Evolutionary conservation across 1,140 invertebrate species (phyloP), one percentile per base, ranked within the genome.

Genomic region (Solen grandis): DNA sequence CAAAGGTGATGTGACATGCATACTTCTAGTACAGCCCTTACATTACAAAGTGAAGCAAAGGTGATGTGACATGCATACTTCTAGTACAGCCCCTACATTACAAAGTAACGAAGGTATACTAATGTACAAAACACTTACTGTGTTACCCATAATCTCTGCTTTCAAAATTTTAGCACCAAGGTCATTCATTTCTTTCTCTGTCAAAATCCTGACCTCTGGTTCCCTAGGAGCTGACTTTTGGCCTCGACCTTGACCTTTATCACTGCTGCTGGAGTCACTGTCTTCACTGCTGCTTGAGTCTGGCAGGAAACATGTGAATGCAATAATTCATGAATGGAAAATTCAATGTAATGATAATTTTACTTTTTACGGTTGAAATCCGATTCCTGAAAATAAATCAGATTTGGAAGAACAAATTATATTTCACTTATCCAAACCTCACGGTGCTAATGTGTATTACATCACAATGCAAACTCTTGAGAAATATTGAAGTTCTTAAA

Each of bases 101-200:
- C n/a, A n/a, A n/a, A n/a, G n/a, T n/a, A n/a, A n/a, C n/a, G n/a
- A n/a, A n/a, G n/a, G n/a, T n/a, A n/a, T n/a, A n/a, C n/a, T n/a
- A n/a, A n/a, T n/a, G n/a, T n/a, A n/a, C n/a, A n/a, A n/a, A n/a
- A n/a, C n/a, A n/a, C 60, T n/a, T n/a, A 80, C 77, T 59, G 72
- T 46, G 65, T 80, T 73, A 29, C 77, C 77, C 77, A 80, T 72
- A 14, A 80, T 52, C 55, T 80, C 77, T 19, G 77, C 77, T 33
- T 80, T 80, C 13, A 80, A 33, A 50, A 80, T 72, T 29, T 80
- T 80, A 8, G 77, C 77, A 19, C 77, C 77, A 13, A 80, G 60
- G 57, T 72, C 77, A 65, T 80, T 80, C 77, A 80, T 80, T 36
- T 80, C 77, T 41, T 80, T 80, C 33, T 80, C 76, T 22, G 60